These are phyloP conservation scores for Diaperis boleti DNA, from an alignment of 2,888 invertebrate species.

Conservation along the genomic window DNA sequence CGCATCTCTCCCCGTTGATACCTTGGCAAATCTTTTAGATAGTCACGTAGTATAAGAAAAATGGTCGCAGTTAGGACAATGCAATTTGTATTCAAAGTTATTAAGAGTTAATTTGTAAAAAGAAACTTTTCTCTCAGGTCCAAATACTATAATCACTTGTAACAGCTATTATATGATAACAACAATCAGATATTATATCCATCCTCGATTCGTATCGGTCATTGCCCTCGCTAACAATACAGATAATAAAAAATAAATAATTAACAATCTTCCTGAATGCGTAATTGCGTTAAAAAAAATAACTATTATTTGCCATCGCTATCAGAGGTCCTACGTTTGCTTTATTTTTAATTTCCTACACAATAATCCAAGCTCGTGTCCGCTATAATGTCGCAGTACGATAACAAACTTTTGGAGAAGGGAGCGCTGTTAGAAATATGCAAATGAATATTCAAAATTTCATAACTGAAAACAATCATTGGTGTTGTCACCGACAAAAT, in stretches of 20 bases:
- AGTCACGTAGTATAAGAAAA: too few relatives aligned
- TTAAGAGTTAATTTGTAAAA: too few relatives aligned
- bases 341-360: constrained; percentile 11
- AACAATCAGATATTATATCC: constrained; percentile 23
- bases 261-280: constrained; percentile 30
- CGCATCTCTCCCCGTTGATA: too few relatives aligned
- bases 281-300: constrained; percentile 29
- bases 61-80: too few relatives aligned
- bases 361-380: constrained; percentile 2
- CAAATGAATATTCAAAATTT: constrained; percentile 22
- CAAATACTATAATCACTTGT: not conserved
- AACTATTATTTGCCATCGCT: constrained; percentile 24
- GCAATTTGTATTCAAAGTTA: too few relatives aligned
- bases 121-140: too few relatives aligned
- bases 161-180: constrained; percentile 1
- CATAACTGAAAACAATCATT: constrained; percentile 15
- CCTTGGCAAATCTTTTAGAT: too few relatives aligned
- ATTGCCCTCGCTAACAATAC: constrained; percentile 20
- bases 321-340: constrained; percentile 9
- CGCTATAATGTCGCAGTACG: not conserved
- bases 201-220: constrained; percentile 29
- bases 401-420: constrained; percentile 7
- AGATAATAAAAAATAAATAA: constrained; percentile 33
- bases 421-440: constrained; percentile 4
- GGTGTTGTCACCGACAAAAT: constrained; percentile 18